Conservation (phyloP, 2,888 invertebrate species). For the Vanessa cardui region DNA sequence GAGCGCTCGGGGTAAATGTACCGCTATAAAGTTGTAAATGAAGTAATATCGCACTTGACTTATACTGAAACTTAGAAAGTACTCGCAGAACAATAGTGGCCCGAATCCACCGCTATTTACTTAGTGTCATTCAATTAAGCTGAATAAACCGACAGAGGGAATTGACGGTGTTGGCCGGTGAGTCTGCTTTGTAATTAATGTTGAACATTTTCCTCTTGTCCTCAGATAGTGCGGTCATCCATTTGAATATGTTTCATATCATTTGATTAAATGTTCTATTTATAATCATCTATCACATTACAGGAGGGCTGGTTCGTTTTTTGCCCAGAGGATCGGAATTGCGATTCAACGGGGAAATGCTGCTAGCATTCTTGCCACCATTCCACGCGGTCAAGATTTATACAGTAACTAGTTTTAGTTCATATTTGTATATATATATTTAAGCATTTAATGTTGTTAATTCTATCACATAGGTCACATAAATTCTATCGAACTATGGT, state of each 20-base stretch:
- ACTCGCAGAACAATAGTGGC: constrained; percentile 32
- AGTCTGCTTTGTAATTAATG: constrained; percentile 37
- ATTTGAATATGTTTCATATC: constrained; percentile 5
- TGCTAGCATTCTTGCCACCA: no score
- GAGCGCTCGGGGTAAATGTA: constrained; percentile 59
- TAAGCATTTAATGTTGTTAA: no score
- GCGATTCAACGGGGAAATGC: no score
- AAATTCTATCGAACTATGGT: no score
- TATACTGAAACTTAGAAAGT: constrained; percentile 54
- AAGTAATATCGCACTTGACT: constrained; percentile 70
- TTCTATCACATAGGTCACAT: background rate
- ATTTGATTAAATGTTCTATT: no score
- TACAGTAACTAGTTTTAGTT: no score
- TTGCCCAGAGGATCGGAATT: no score
- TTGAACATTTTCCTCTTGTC: constrained; percentile 21
- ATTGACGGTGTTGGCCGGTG: constrained; percentile 39
- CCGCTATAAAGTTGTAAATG: constrained; percentile 77
- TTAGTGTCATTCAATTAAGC: constrained; percentile 74
- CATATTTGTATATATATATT: no score
- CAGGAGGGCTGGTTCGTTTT: no score
- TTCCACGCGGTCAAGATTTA: no score
- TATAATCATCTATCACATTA: no score
- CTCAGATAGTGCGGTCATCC: background rate
- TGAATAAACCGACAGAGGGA: constrained; percentile 60
- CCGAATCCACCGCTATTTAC: constrained; percentile 65